Percentiles rank a stretch among this genome's conserved stretches.
Evolutionary conservation across 2,888 invertebrate genomes (phyloP).

Genomic region (Scotopteryx bipunctaria): DNA sequence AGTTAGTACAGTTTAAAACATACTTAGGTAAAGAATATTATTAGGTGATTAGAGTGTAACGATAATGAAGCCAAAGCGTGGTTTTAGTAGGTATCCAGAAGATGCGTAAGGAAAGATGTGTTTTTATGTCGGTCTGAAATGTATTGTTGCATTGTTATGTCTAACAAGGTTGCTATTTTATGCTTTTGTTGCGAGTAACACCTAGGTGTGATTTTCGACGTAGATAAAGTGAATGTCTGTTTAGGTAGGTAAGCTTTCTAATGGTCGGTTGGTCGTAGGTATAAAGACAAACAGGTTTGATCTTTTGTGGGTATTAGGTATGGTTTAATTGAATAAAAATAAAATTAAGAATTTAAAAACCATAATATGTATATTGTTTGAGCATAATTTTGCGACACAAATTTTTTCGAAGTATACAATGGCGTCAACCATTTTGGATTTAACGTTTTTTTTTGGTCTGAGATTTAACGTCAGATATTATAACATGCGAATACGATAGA

Average conservation of each 20-base stretch:
- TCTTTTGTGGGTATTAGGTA: constrained; percentile 26
- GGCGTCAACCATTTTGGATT: too few relatives aligned
- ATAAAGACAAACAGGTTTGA: constrained; percentile 21
- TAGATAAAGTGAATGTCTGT: constrained; percentile 6
- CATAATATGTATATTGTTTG: too few relatives aligned
- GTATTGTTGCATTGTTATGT: constrained; percentile 5
- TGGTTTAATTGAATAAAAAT: too few relatives aligned
- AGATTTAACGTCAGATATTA: too few relatives aligned
- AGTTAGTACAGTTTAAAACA: constrained; percentile 43
- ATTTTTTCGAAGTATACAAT: too few relatives aligned
- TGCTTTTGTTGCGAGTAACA: constrained; percentile 1
- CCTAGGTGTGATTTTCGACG: neutral
- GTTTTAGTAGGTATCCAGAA: constrained; percentile 41
- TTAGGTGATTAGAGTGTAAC: constrained; percentile 34
- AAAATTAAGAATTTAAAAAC: too few relatives aligned
- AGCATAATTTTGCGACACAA: too few relatives aligned
- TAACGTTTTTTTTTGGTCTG: too few relatives aligned
- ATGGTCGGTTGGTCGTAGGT: constrained; percentile 9
- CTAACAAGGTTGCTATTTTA: neutral
- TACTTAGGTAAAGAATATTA: constrained; percentile 19
- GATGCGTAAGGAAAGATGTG: constrained; percentile 32
- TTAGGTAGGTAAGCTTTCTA: constrained; percentile 20
- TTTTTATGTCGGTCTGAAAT: constrained; percentile 31
- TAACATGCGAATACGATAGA: too few relatives aligned
- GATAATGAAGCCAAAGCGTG: constrained; percentile 46